A percentile compares a stretch with the other conserved stretches of the same genome.
Evolutionary conservation across 2,113 vertebrate genomes (phyloP).

Genomic region (Eidolon helvum): DNA sequence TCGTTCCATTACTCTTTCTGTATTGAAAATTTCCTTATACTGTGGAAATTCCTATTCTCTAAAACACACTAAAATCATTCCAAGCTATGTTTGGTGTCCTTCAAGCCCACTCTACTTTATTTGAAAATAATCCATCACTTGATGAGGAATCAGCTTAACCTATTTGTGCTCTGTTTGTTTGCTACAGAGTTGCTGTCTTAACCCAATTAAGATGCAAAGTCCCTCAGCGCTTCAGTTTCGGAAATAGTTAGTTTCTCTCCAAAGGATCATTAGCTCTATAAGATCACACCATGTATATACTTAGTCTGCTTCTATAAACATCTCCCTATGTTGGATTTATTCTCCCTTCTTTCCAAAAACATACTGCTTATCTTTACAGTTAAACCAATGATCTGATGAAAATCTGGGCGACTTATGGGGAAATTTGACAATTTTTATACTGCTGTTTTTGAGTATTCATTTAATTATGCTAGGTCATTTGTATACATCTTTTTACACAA

Average conservation of each 20-base stretch:
- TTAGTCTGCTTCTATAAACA: neutral
- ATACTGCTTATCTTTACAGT: neutral
- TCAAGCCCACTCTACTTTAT: neutral
- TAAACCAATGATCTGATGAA: slow-evolving; percentile 11
- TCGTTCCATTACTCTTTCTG: neutral
- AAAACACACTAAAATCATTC: neutral
- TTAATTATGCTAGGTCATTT: neutral
- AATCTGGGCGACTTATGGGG: neutral
- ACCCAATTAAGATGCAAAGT: slow-evolving; percentile 21
- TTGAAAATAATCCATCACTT: slow-evolving; percentile 19
- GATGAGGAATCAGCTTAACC: slow-evolving; percentile 3
- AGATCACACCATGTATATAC: neutral
- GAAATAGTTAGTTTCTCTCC: neutral
- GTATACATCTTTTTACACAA: neutral
- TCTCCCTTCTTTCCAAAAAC: neutral
- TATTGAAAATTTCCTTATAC: neutral
- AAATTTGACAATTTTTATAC: neutral
- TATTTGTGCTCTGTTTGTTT: slow-evolving; percentile 15
- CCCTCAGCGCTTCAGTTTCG: neutral
- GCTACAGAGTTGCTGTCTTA: neutral
- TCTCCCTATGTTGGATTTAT: neutral
- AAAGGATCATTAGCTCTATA: neutral
- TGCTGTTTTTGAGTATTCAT: neutral
- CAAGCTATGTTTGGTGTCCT: neutral
- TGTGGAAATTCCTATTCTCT: neutral